These are phyloP conservation scores for Xylocopa sonorina DNA, from an alignment of 1,140 invertebrate species.

Conservation along the genomic window DNA sequence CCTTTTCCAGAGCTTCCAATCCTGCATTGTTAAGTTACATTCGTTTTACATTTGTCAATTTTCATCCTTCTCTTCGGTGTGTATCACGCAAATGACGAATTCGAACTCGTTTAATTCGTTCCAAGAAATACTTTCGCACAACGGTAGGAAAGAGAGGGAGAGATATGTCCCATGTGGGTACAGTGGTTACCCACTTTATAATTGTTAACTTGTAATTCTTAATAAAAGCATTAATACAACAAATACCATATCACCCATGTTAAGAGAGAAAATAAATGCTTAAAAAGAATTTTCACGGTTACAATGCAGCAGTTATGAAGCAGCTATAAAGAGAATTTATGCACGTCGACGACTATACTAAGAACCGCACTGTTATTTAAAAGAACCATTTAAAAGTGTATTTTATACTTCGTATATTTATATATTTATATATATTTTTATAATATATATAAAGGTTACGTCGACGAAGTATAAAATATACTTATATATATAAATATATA, in stretches of 20 bases:
- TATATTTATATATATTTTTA: no score
- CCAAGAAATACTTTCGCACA: background rate
- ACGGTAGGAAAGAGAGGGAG: background rate
- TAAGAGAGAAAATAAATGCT: background rate
- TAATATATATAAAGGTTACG: no score
- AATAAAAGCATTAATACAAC: background rate
- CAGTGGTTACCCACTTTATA: background rate
- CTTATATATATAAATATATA: no score
- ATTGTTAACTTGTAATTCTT: no score
- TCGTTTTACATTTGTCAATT: slow-evolving; percentile 49
- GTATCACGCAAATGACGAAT: slow-evolving; percentile 26
- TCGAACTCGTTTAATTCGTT: slow-evolving; percentile 36
- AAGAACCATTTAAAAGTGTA: background rate
- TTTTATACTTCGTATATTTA: background rate
- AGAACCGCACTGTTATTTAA: slow-evolving; percentile 7
- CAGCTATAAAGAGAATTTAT: slow-evolving; percentile 2
- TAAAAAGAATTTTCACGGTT: background rate
- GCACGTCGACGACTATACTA: background rate
- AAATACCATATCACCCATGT: background rate
- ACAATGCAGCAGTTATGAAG: background rate
- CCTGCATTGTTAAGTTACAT: slow-evolving; percentile 82
- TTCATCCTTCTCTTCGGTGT: background rate
- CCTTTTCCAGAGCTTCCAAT: slow-evolving; percentile 94
- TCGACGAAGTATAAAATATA: no score
- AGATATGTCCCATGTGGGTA: background rate